Evolutionary conservation across 2,888 invertebrate species (phyloP), one percentile per base, ranked within the genome.

Genomic region (Amaurobius ferox): DNA sequence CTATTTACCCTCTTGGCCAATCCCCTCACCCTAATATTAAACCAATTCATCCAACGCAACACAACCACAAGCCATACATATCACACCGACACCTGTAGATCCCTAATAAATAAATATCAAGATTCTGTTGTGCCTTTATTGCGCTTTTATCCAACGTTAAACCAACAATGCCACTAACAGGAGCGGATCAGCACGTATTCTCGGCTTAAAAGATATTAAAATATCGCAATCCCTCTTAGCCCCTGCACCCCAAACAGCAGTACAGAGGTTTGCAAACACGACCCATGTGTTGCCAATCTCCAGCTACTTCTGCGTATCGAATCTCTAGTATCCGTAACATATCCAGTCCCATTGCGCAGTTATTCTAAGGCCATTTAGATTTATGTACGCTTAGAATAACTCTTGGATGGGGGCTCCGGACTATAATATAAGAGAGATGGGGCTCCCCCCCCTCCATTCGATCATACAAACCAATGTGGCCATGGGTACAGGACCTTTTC

Each of bases 291-390:
- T 29, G 61, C 68, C 68, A 23, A 74, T 68, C 74, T 62, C 40
- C 28, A 30, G 26, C 64, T 70, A 48, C 39, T 74, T 74, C 32
- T 32, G 64, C 83, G 48, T 70, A 83, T 76, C 81, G 64, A 76
- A 83, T 83, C 70, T 71, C 40, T 76, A 83, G 81, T 62, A 62
- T 13, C 70, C 81, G 76, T 83, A 76, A 70, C 81, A 19, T 77
- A 85, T 85, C 83, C 83, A 85, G 72, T 85, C 77, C 48, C 83
- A 32, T 13, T 13, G 16, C 23, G 72, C 76, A 85, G 83, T 77
- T 77, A 85, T 85, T 85, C 83, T 78, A 85, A 78, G 77, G 83
- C 83, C 77, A 77, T 85, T 85, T 85, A 85, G 71, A 77, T 85
- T 72, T 77, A 85, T 71, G 76, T 40, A 19, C 32, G 61, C 76